Conservation (phyloP, 1,140 invertebrate species). For the Aphidius ervi region DNA sequence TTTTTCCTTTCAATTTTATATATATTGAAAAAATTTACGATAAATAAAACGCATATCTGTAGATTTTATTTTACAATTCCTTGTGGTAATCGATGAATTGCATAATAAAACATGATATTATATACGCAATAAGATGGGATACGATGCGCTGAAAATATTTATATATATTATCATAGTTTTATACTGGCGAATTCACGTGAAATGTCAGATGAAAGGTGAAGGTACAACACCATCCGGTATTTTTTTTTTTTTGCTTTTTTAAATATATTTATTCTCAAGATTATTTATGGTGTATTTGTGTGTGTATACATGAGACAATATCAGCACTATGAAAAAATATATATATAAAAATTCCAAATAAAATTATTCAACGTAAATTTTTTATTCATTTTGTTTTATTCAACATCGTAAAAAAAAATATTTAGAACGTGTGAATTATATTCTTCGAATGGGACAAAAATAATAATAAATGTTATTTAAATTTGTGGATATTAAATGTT, state of each 20-base stretch:
- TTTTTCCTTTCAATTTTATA: no score
- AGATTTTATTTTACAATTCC: no score
- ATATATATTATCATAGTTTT: background rate
- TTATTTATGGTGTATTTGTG: background rate
- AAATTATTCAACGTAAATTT: no score
- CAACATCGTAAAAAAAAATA: slow-evolving; percentile 3
- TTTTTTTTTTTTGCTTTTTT: no score
- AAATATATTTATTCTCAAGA: background rate
- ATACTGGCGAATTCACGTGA: slow-evolving; percentile 15
- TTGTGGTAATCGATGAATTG: slow-evolving; percentile 13
- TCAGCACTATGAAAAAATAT: slow-evolving; percentile 4
- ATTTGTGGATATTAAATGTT: background rate
- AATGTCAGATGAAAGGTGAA: slow-evolving; percentile 19
- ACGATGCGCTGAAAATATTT: slow-evolving; percentile 4
- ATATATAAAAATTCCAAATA: no score
- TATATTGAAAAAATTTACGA: no score
- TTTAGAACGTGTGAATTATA: slow-evolving; percentile 24
- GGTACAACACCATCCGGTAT: no score
- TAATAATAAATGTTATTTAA: background rate
- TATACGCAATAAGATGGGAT: slow-evolving; percentile 12
- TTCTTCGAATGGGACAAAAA: background rate
- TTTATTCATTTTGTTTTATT: no score
- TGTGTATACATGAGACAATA: background rate
- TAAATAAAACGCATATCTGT: no score
- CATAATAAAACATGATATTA: slow-evolving; percentile 10